A percentile compares a stretch with the other conserved stretches of the same genome.
Evolutionary conservation across 23 tunicate species (phyloP).

Genomic region (Ciona savignyi): DNA sequence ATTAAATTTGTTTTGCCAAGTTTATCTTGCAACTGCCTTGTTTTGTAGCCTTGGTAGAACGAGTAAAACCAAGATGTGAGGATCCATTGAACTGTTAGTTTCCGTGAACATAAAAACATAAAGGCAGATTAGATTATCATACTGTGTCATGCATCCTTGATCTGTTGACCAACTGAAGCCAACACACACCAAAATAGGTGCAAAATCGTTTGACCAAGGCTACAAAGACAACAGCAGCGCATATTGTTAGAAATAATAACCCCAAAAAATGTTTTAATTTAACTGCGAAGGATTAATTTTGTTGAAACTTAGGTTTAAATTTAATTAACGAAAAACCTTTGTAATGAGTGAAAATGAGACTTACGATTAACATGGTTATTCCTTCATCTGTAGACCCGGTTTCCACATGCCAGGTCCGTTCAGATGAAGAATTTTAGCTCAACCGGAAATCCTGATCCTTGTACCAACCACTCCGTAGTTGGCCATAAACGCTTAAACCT

Average conservation of each 20-base stretch:
- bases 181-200: background rate
- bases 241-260: too few species aligned
- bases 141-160: background rate
- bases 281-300: too few species aligned
- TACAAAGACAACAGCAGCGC: background rate
- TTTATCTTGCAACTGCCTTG: too few species aligned
- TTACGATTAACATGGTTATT: conserved; percentile 17
- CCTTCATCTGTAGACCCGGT: conserved; percentile 88
- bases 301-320: too few species aligned
- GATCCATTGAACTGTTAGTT: too few species aligned
- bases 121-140: too few species aligned
- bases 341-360: conserved; percentile 1
- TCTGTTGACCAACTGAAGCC: background rate
- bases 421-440: conserved; percentile 44
- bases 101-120: too few species aligned
- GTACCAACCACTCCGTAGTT: conserved; percentile 1
- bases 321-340: too few species aligned
- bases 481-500: background rate
- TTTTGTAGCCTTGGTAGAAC: too few species aligned
- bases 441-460: background rate
- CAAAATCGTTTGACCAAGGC: background rate
- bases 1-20: too few species aligned
- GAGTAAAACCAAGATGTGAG: too few species aligned
- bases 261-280: too few species aligned
- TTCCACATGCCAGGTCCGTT: conserved; percentile 42